A percentile compares a stretch with the other conserved stretches of the same genome.
Evolutionary conservation across 2,888 invertebrate species (phyloP).

Genomic region (Peribatodes rhomboidaria): DNA sequence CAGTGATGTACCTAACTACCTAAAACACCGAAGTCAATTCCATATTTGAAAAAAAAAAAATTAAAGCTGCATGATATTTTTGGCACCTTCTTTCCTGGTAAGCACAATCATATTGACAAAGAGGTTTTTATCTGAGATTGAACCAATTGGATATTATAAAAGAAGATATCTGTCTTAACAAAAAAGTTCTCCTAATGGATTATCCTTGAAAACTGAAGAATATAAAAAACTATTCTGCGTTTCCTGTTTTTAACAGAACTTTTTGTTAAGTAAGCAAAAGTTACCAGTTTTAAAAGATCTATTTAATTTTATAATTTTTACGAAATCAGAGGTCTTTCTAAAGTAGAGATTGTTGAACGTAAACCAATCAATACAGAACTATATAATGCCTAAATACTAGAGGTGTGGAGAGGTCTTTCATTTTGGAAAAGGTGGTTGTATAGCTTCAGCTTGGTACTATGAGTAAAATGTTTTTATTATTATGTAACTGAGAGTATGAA

Average conservation of each 20-base stretch:
- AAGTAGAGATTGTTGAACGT: not conserved
- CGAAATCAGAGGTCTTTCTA: conserved; percentile 2
- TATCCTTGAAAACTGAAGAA: conserved; percentile 42
- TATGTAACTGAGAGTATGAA: conserved; percentile 67
- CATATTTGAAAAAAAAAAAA: no score
- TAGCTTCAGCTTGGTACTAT: conserved; percentile 48
- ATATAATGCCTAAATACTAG: not conserved
- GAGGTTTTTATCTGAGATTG: conserved; percentile 2
- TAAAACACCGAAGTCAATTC: no score
- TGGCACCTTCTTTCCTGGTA: not conserved
- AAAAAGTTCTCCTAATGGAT: conserved; percentile 39
- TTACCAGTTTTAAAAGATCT: conserved; percentile 27
- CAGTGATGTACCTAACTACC: no score
- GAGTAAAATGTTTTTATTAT: conserved; percentile 66
- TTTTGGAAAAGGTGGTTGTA: conserved; percentile 18
- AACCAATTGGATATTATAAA: conserved; percentile 34
- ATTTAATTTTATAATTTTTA: not conserved
- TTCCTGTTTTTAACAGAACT: conserved; percentile 37
- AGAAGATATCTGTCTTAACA: conserved; percentile 32
- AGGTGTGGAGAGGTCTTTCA: conserved; percentile 8
- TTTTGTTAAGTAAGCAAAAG: conserved; percentile 34
- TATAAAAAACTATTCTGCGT: conserved; percentile 35
- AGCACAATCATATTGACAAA: not conserved
- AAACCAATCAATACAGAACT: conserved; percentile 28
- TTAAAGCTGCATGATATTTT: no score